Conservation (phyloP, 53 echinoderm and acorn worm species). For the Crossaster papposus region DNA sequence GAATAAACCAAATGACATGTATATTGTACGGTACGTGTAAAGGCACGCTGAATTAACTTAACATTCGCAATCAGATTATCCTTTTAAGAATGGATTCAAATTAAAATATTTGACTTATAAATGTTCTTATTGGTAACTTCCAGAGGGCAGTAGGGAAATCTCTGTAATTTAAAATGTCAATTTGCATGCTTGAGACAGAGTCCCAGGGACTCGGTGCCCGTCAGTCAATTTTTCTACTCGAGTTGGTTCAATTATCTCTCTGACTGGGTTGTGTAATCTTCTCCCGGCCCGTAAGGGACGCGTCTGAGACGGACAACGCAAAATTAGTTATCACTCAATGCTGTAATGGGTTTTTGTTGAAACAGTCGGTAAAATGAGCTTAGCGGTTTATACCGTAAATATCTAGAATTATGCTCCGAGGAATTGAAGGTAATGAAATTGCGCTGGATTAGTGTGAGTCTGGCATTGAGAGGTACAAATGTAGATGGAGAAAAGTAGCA, state of each 20-base stretch:
- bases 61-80: not conserved
- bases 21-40: not conserved
- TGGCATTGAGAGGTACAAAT: not conserved
- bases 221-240: not conserved
- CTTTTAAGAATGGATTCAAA: not conserved
- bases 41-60: not conserved
- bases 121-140: too few relatives aligned
- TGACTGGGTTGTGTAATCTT: constrained; percentile 7
- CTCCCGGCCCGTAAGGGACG: not conserved
- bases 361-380: not conserved
- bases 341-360: constrained; percentile 6
- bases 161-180: constrained; percentile 35
- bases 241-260: not conserved
- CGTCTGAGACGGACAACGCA: not conserved
- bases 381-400: not conserved
- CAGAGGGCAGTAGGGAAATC: not conserved
- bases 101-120: not conserved
- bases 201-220: not conserved
- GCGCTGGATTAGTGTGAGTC: not conserved
- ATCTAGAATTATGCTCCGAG: not conserved
- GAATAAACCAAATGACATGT: not conserved
- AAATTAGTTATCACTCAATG: not conserved
- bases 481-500: not conserved
- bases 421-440: not conserved
- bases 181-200: constrained; percentile 4